Evolutionary conservation across 2,888 invertebrate genomes (phyloP).

Genomic region (Phanerotoma sp.): DNA sequence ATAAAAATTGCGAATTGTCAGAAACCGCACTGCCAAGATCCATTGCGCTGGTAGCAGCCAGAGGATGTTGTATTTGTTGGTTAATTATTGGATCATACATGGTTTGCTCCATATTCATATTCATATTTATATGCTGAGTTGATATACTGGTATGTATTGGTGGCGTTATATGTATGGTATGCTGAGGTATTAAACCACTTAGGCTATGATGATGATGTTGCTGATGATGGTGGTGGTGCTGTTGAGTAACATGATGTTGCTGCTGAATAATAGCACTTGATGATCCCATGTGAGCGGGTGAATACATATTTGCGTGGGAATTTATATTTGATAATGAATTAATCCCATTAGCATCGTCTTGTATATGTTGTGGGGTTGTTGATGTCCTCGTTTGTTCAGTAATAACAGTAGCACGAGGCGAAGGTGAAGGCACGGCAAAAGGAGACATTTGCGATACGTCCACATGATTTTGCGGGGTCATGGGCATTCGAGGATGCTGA

Average conservation of each 20-base stretch:
- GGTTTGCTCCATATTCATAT: constrained; percentile 44
- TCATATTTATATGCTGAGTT: constrained; percentile 33
- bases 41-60: constrained; percentile 41
- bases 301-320: constrained; percentile 52
- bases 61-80: constrained; percentile 46
- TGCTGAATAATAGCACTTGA: constrained; percentile 44
- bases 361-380: constrained; percentile 50
- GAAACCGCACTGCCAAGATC: constrained; percentile 41
- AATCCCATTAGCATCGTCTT: constrained; percentile 47
- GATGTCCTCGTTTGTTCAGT: constrained; percentile 53
- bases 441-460: constrained; percentile 53
- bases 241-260: constrained; percentile 35
- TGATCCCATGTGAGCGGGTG: constrained; percentile 53
- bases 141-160: constrained; percentile 42
- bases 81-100: constrained; percentile 50
- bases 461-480: constrained; percentile 51
- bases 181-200: constrained; percentile 43
- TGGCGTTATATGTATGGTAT: constrained; percentile 37
- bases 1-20: constrained; percentile 47
- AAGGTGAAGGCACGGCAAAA: constrained; percentile 64
- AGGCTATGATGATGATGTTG: constrained; percentile 40
- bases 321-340: constrained; percentile 45
- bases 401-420: constrained; percentile 51
- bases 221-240: constrained; percentile 36
- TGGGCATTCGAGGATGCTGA: constrained; percentile 58